phyloP scores from a whole-genome alignment of 2,888 invertebrate species.

The Metacarcinus magister region DNA sequence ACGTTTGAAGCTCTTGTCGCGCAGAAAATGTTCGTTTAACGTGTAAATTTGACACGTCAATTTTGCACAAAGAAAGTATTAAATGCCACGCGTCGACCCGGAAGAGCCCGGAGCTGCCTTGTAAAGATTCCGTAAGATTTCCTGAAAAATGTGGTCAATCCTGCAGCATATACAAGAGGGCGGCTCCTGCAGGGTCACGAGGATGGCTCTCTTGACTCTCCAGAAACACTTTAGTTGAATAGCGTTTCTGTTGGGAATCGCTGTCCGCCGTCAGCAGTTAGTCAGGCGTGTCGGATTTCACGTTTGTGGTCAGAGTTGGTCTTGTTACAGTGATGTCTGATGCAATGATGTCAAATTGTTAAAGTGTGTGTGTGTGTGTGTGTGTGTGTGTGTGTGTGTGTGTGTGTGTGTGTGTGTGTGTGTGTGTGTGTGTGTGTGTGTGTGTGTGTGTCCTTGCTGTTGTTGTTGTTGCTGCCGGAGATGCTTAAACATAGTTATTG shows the following conservation, averaged over 20 bases:
- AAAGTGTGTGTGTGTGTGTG: conserved; percentile 20
- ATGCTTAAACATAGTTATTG: no score
- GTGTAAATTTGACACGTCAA: background rate
- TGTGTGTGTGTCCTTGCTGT: background rate
- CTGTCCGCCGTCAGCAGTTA: background rate
- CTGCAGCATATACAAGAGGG: background rate
- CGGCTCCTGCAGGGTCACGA: background rate
- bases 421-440: background rate
- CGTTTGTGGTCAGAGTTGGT: background rate
- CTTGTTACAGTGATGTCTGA: background rate
- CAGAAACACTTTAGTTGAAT: background rate
- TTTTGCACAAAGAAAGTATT: background rate
- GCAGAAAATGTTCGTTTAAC: background rate
- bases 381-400: conserved; percentile 45
- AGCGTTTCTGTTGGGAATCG: background rate
- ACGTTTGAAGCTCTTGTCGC: background rate
- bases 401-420: conserved; percentile 48
- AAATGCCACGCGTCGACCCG: background rate
- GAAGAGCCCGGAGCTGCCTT: background rate
- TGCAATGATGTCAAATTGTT: background rate
- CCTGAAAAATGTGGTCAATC: background rate
- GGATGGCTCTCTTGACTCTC: background rate
- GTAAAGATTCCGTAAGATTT: background rate
- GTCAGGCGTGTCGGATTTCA: background rate
- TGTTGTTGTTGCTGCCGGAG: no score